phyloP scores from a whole-genome alignment of 2,113 vertebrate genomes.

The Pithys albifrons region DNA sequence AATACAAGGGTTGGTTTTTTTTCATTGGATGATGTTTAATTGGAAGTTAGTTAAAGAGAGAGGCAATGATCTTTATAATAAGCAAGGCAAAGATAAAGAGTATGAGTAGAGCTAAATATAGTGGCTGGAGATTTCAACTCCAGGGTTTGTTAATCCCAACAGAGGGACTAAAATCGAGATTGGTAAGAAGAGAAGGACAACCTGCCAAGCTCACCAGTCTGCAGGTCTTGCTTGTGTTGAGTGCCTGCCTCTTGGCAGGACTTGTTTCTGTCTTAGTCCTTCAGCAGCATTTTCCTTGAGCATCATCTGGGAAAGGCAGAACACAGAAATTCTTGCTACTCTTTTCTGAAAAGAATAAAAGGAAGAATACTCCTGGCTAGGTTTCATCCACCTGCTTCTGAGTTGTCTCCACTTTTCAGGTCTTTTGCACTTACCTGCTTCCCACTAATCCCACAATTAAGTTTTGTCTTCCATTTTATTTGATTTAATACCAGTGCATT shows the following conservation, averaged over 20 bases:
- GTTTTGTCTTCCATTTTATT: neutral
- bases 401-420: neutral
- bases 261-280: neutral
- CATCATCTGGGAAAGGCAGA: neutral
- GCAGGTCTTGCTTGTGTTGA: neutral
- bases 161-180: neutral
- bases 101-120: neutral
- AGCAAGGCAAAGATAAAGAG: neutral
- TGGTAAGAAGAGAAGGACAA: neutral
- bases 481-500: accelerated
- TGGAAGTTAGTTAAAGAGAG: neutral
- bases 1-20: neutral
- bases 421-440: neutral
- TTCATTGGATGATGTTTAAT: neutral
- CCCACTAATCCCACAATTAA: neutral
- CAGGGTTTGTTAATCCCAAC: neutral
- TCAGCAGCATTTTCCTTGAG: neutral
- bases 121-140: neutral
- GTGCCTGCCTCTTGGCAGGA: neutral
- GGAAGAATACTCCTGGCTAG: neutral
- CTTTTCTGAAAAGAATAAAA: neutral
- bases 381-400: neutral
- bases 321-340: neutral
- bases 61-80: neutral
- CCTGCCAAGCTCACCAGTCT: neutral